Base-by-base conservation (phyloP, 2,113 vertebrate genomes). In the Dicrurus megarhynchus region DNA sequence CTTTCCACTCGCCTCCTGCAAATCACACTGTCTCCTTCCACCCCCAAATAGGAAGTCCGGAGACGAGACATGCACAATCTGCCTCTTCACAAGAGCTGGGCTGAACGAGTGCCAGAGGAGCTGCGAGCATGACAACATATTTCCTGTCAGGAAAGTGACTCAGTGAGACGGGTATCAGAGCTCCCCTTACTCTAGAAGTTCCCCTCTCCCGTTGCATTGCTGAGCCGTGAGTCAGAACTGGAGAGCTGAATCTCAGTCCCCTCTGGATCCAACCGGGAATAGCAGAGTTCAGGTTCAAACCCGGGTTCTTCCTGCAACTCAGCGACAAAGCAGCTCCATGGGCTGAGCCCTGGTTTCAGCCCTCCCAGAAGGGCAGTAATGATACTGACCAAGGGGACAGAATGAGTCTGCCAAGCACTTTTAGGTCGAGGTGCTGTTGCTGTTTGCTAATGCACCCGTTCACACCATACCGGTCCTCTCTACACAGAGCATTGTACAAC, bases 141-240 rank as follows among this genome's bases (percentile, higher is more conserved):
- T 98, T 98, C 97, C 97, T 98, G 97, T 96, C 93, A 95, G 95
- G 79, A 83, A 84, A 92, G 92, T 97, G 97, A 98, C 96, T 97
- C 97, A 98, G 93, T 95, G 94, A 89, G 89, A 92, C 0, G 90
- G 69, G 94, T 95, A 97, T 96, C 94, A 97, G 92, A 97, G 91
- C 92, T 97, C 41, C 90, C 95, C 96, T 98, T 91, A 96, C 97
- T 98, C 82, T 33, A 94, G 75, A 96, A 94, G 89, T 80, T 96
- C 90, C 87, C 84, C 65, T 95, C 95, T 95, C 65, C 75, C 73
- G 37, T 53, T 65, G 91, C 90, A 3, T 87, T 50, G 76, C 91
- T 91, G 93, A 97, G 92, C 70, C 91, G 82, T 97, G 98, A 98
- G 96, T 98, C 98, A 98, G 91, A 97, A 93, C 63, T 57, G 46